phyloP scores from a whole-genome alignment of 2,888 invertebrate genomes.

The Perizoma affinitatum region DNA sequence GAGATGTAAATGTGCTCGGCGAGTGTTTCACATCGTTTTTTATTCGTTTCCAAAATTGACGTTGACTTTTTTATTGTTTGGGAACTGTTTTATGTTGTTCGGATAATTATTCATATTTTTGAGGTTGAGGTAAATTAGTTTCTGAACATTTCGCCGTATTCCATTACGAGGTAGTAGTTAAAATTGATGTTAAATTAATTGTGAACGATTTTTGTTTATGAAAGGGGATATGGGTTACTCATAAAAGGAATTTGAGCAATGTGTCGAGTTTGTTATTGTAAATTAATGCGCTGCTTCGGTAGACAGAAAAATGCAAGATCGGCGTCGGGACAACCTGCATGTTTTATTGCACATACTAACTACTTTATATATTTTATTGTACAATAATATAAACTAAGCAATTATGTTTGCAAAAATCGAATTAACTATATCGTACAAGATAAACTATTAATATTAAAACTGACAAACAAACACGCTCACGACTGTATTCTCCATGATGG shows the following conservation, averaged over 20 bases:
- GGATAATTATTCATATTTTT: slow-evolving; percentile 49
- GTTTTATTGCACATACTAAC: slow-evolving; percentile 15
- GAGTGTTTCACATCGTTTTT: slow-evolving; percentile 50
- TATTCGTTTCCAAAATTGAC: slow-evolving; percentile 52
- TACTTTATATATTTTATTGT: slow-evolving; percentile 4
- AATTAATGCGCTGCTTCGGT: slow-evolving; percentile 55
- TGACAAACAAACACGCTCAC: too few relatives aligned
- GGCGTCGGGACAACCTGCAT: slow-evolving; percentile 57
- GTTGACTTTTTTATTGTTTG: slow-evolving; percentile 50
- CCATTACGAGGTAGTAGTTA: slow-evolving; percentile 23
- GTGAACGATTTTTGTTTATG: slow-evolving; percentile 27
- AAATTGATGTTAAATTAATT: slow-evolving; percentile 11
- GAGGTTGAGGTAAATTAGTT: slow-evolving; percentile 41
- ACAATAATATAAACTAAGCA: too few relatives aligned
- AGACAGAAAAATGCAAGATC: slow-evolving; percentile 52
- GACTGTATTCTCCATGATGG: too few relatives aligned
- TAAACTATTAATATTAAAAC: too few relatives aligned
- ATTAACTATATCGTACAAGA: too few relatives aligned
- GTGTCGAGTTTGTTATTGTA: slow-evolving; percentile 64
- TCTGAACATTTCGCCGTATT: slow-evolving; percentile 26
- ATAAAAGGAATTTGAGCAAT: slow-evolving; percentile 62
- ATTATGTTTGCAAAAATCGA: too few relatives aligned
- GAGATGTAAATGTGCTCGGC: slow-evolving; percentile 69
- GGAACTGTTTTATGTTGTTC: slow-evolving; percentile 49
- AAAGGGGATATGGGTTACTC: slow-evolving; percentile 31